Base-by-base conservation (phyloP, 2,113 vertebrate species). In the Ornithorhynchus anatinus region DNA sequence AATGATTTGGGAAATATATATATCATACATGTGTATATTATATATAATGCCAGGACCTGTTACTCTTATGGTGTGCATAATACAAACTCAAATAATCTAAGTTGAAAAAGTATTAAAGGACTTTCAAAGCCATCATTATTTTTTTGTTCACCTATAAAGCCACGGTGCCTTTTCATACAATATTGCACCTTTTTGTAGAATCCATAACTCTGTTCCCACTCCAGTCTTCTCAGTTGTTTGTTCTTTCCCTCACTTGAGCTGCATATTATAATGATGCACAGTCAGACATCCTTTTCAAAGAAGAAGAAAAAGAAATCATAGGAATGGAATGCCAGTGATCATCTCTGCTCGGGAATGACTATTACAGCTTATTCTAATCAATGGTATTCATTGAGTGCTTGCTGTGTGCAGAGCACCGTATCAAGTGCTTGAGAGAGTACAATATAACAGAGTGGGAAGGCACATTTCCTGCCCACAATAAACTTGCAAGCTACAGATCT, bases 221-320 rank as follows among this genome's bases (percentile, higher is more conserved):
- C 8, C 31, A 32, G 35, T n/a, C 62, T 39, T 32, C 13, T 53
- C 35, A 56, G 35, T 69, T 65, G 23, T 13, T 39, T 32, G 14
- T 32, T 59, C 39, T 53, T 54, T 54, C 33, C 32, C 63, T 77
- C n/a, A 20, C 14, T 52, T 0, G 19, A 35, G 19, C 2, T 29
- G 19, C 31, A 59, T 5, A 7, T 15, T 59, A 1, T 57, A 66
- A 69, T 48, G 25, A 76, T 29, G 12, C 68, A 5, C 72, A 81
- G 48, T 13, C 4, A 72, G 59, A 32, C 50, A 63, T 5, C n/a
- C 2, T 37, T 81, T 75, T 66, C 23, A 81, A 75, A 77, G 25
- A 50, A 4, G 12, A 61, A 76, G 31, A 74, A 22, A 47, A 35
- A 7, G 6, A 59, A 14, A 0, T 63, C 44, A 10, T 56, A 17